These are phyloP conservation scores for Atrichornis clamosus DNA, from an alignment of 2,113 vertebrate species.

Conservation along the genomic window DNA sequence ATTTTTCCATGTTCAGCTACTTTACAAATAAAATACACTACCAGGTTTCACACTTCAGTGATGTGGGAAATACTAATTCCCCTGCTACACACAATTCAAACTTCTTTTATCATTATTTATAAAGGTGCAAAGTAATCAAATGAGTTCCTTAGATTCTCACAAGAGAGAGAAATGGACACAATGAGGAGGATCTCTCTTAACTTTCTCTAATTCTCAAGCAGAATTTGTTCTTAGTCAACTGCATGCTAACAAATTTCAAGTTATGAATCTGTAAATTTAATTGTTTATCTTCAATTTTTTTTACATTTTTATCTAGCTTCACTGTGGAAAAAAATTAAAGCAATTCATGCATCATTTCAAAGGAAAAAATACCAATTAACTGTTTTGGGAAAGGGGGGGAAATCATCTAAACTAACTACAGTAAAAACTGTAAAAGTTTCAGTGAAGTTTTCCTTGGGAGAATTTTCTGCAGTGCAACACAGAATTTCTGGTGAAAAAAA, in stretches of 20 bases:
- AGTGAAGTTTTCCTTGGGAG: not conserved
- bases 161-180: not conserved
- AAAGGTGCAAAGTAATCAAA: not conserved
- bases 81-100: not conserved
- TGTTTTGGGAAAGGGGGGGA: not conserved
- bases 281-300: not conserved
- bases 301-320: not conserved
- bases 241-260: not conserved
- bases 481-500: not conserved
- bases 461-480: not conserved
- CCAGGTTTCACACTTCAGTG: not conserved
- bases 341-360: not conserved
- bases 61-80: not conserved
- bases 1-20: not conserved
- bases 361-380: not conserved
- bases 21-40: not conserved
- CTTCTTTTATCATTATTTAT: not conserved
- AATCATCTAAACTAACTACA: not conserved
- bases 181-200: not conserved
- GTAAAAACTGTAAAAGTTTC: not conserved
- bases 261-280: not conserved
- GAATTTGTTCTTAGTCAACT: not conserved
- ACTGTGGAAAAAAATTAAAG: not conserved
- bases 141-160: not conserved
- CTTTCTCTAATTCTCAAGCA: not conserved